Conservation (phyloP, 92 coral and sea anemone species). For the Diadumene lineata region DNA sequence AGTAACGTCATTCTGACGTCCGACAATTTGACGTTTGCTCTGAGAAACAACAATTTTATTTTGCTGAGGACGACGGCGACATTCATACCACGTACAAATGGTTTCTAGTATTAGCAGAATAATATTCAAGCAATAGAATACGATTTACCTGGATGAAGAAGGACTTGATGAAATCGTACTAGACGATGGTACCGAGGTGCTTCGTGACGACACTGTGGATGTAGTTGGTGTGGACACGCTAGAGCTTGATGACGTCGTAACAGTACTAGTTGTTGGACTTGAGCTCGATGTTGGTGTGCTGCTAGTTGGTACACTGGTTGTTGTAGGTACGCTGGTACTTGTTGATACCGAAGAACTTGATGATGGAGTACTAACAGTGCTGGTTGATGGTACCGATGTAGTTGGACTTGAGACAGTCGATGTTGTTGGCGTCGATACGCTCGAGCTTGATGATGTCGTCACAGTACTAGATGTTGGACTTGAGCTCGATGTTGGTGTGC, state of each 20-base stretch:
- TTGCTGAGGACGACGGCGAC: constrained; percentile 16
- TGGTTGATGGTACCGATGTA: constrained; percentile 18
- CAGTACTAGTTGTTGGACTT: constrained; percentile 7
- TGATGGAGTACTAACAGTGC: neutral
- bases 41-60: neutral
- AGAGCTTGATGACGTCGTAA: neutral
- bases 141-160: constrained; percentile 9
- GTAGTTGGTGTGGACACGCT: neutral
- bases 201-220: neutral
- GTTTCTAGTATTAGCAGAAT: neutral
- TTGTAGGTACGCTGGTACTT: constrained; percentile 1
- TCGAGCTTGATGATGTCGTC: neutral
- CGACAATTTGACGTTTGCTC: neutral
- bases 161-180: neutral
- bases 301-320: constrained; percentile 16
- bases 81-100: neutral
- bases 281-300: neutral
- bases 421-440: neutral
- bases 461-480: constrained; percentile 9
- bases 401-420: neutral
- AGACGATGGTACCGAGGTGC: constrained; percentile 1
- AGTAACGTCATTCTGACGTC: neutral
- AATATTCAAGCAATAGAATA: no score
- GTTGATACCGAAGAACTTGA: neutral
- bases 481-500: constrained; percentile 7